A percentile compares a stretch with the other conserved stretches of the same genome.
Evolutionary conservation across 2,888 invertebrate genomes (phyloP).

Genomic region (Yponomeuta plumbellus): DNA sequence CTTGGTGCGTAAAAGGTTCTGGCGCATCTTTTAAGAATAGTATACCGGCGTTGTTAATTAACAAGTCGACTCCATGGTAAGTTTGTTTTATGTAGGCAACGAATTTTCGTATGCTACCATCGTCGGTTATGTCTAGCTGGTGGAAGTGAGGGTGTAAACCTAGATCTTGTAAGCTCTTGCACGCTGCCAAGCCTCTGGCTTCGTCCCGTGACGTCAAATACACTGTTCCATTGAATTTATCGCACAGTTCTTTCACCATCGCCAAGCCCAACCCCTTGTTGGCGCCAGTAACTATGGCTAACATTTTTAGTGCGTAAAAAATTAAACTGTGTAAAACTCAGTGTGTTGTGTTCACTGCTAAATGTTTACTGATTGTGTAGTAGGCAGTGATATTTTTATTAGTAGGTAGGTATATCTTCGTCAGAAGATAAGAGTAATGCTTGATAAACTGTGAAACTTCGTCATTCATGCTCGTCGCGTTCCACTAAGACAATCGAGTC

Average conservation of each 20-base stretch:
- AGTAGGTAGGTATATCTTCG: too few relatives aligned
- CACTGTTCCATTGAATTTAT: conserved; percentile 79
- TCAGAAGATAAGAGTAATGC: too few relatives aligned
- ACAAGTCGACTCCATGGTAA: conserved; percentile 80
- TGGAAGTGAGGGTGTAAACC: conserved; percentile 75
- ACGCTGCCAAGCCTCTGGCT: conserved; percentile 74
- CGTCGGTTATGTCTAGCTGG: conserved; percentile 81
- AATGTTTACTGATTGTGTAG: too few relatives aligned
- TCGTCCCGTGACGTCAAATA: conserved; percentile 82
- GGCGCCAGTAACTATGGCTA: conserved; percentile 79
- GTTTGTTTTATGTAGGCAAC: conserved; percentile 68
- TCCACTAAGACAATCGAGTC: too few relatives aligned
- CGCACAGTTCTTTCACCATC: conserved; percentile 80
- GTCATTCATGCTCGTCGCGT: too few relatives aligned
- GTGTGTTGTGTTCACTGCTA: too few relatives aligned
- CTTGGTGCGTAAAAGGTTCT: conserved; percentile 41
- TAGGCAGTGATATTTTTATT: too few relatives aligned
- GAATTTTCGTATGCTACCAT: conserved; percentile 74
- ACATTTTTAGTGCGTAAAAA: not conserved
- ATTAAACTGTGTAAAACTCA: too few relatives aligned
- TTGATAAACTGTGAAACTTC: too few relatives aligned
- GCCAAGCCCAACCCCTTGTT: conserved; percentile 85
- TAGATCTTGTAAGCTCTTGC: conserved; percentile 69
- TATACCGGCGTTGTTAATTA: conserved; percentile 85
- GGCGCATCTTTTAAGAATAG: conserved; percentile 52